Base-by-base conservation (phyloP, 2,888 invertebrate species). In the Sminthurides aquaticus region DNA sequence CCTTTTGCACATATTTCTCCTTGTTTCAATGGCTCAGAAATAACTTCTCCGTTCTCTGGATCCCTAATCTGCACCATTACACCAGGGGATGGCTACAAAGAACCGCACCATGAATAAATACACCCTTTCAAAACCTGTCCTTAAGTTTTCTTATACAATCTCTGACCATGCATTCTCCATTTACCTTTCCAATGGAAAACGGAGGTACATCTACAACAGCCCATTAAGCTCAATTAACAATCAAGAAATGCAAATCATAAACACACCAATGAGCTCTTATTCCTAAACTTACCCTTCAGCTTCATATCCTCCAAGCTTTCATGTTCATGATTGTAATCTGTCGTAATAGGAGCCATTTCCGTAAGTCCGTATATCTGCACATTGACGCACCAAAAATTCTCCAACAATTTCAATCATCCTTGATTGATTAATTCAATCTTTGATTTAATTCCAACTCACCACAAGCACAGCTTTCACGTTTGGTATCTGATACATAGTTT, bases 1-100 rank as follows among this genome's bases (percentile, higher is more conserved):
- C 64, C 78, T 55, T 77, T 76, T 2, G 81, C 75, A 68, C 78
- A 79, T 2, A 81, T 69, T 72, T 82, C 82, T 26, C 82, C 82
- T 1, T 75, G 72, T 78, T 79, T 77, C 20, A 74, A 70, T 66
- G 79, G 78, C 1, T 77, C 52, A 18, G 52, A 76, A 1, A 79
- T 71, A 70, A 70, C 26, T 54, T 70, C 67, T 3, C 75, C 74
- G 1, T 72, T 75, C 18, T 68, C 67, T 0, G 68, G 24, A 64
- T 76, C 73, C 3, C 75, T 64, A 49, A 76, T 70, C 76, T 80
- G 81, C 43, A 78, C 76, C 27, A 76, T 26, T 1, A 69, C 66
- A 18, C 68, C 72, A 5, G 71, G 70, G 8, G 27, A 49, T 8
- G 57, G 57, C 62, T 62, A 27, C 43, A n/a, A n/a, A n/a, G n/a